These are phyloP conservation scores for Zeuzera pyrina DNA, from an alignment of 2,888 invertebrate genomes.

Conservation along the genomic window DNA sequence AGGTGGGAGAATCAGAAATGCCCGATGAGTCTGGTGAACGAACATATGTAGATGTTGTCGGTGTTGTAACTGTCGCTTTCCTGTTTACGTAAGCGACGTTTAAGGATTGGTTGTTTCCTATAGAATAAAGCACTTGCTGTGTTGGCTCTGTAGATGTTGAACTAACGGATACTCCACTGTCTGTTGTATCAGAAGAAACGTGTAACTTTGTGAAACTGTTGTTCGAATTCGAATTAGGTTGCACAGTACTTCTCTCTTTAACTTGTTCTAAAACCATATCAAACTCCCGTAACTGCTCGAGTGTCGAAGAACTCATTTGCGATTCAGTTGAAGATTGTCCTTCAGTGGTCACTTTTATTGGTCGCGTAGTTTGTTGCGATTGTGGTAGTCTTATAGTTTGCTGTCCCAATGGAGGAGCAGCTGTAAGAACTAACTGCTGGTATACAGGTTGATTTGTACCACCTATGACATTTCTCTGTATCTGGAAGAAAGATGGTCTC, in stretches of 20 bases:
- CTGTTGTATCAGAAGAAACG: slow-evolving; percentile 38
- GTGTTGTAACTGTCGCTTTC: slow-evolving; percentile 45
- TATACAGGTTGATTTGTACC: slow-evolving; percentile 69
- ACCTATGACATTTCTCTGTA: slow-evolving; percentile 75
- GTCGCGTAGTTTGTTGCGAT: slow-evolving; percentile 18
- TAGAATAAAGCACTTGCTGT: slow-evolving; percentile 55
- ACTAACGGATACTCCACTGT: slow-evolving; percentile 28
- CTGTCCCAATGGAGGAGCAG: slow-evolving; percentile 59
- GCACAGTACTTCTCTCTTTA: slow-evolving; percentile 81
- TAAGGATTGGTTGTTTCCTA: slow-evolving; percentile 44
- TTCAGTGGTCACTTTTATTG: slow-evolving; percentile 38
- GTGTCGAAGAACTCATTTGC: slow-evolving; percentile 81
- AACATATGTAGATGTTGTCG: slow-evolving; percentile 42
- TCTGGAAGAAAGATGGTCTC: slow-evolving; percentile 70
- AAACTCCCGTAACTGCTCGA: slow-evolving; percentile 85
- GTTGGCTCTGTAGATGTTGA: slow-evolving; percentile 33
- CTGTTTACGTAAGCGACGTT: slow-evolving; percentile 59
- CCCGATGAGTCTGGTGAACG: slow-evolving; percentile 59
- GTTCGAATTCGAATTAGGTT: slow-evolving; percentile 44
- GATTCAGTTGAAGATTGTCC: slow-evolving; percentile 61
- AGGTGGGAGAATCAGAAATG: slow-evolving; percentile 43
- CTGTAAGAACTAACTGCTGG: slow-evolving; percentile 63
- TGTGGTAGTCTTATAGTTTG: slow-evolving; percentile 56
- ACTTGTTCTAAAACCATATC: slow-evolving; percentile 87
- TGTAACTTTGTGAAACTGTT: slow-evolving; percentile 34